These are phyloP conservation scores for Griposia aprilina DNA, from an alignment of 2,888 invertebrate species.

Conservation along the genomic window DNA sequence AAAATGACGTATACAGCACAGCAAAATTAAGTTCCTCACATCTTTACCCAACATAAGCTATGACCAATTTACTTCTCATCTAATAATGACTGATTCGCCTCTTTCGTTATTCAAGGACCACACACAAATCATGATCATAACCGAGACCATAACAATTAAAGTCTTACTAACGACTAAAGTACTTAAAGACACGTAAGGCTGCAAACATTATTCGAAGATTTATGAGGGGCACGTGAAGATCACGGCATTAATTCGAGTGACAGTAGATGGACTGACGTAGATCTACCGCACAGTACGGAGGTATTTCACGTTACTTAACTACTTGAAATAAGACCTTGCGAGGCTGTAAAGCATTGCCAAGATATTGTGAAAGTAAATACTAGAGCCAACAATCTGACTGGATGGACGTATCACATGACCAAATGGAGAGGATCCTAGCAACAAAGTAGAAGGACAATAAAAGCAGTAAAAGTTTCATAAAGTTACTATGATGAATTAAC, in stretches of 20 bases:
- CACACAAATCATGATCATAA: constrained; percentile 50
- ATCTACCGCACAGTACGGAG: background rate
- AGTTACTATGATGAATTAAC: too few species aligned
- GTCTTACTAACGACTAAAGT: constrained; percentile 40
- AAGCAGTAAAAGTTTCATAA: too few species aligned
- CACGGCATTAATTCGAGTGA: constrained; percentile 19
- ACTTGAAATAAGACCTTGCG: constrained; percentile 12
- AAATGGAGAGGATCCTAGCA: background rate
- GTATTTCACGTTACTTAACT: background rate
- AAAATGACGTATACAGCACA: background rate
- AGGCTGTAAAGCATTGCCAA: constrained; percentile 1
- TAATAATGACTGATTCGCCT: constrained; percentile 11
- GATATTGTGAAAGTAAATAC: constrained; percentile 16
- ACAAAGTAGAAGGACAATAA: background rate
- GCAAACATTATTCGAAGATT: constrained; percentile 52
- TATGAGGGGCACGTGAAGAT: constrained; percentile 49
- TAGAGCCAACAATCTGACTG: too few species aligned
- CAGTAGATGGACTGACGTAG: constrained; percentile 22
- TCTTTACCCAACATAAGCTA: background rate
- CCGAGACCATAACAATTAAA: constrained; percentile 47
- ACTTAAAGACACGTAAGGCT: constrained; percentile 37
- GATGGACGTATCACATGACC: too few species aligned
- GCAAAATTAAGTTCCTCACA: background rate
- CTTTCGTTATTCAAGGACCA: constrained; percentile 34
- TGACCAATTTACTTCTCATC: background rate